Conservation (phyloP, 2,888 invertebrate species). For the Phyllotreta striolata region DNA sequence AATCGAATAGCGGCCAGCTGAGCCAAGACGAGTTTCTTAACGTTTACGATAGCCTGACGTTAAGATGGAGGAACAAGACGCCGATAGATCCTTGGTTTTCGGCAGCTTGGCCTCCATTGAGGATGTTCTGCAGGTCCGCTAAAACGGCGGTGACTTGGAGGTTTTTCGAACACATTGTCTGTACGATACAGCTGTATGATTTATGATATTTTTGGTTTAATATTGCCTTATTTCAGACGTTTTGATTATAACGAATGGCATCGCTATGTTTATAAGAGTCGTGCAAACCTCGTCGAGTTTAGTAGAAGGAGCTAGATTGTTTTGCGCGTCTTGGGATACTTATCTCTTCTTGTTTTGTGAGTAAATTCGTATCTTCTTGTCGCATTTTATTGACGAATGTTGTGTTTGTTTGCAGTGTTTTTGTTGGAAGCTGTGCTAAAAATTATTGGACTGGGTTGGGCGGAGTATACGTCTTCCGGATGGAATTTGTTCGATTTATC, state of each 20-base stretch:
- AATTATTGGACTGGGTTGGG: conserved; percentile 75
- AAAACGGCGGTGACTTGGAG: conserved; percentile 72
- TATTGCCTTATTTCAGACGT: conserved; percentile 66
- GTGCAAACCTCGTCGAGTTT: conserved; percentile 68
- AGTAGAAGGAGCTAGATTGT: conserved; percentile 69
- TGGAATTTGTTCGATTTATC: conserved; percentile 86
- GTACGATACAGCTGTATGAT: conserved; percentile 63
- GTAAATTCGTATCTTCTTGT: conserved; percentile 49
- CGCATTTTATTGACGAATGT: not conserved
- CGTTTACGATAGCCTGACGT: conserved; percentile 75
- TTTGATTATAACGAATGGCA: conserved; percentile 75
- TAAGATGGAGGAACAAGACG: conserved; percentile 78
- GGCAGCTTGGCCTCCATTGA: conserved; percentile 67
- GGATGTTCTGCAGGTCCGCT: conserved; percentile 69
- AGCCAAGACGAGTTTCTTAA: conserved; percentile 76
- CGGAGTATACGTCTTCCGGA: conserved; percentile 78
- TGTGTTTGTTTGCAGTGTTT: conserved; percentile 70
- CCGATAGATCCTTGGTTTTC: conserved; percentile 78
- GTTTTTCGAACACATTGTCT: conserved; percentile 77
- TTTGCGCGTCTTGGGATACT: conserved; percentile 81
- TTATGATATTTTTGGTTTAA: not conserved
- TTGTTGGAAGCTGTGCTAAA: conserved; percentile 76
- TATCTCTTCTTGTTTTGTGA: conserved; percentile 74
- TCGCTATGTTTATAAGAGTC: conserved; percentile 77
- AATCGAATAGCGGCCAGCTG: conserved; percentile 71